These are phyloP conservation scores for Yponomeuta evonymella DNA, from an alignment of 2,888 invertebrate genomes.

Conservation along the genomic window DNA sequence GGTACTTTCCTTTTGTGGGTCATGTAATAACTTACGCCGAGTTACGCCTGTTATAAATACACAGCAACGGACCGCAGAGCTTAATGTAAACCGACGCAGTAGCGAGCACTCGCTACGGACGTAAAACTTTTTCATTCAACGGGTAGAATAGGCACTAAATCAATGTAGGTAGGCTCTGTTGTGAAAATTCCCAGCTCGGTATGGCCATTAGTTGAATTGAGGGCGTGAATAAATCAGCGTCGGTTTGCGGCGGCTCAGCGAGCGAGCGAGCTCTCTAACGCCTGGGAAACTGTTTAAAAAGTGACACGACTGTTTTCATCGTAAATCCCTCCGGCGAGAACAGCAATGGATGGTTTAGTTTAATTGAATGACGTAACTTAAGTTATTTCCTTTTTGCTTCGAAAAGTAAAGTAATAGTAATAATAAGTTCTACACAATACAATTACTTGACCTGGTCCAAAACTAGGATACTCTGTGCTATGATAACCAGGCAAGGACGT, in stretches of 20 bases:
- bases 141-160: constrained; percentile 10
- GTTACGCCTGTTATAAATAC: neutral
- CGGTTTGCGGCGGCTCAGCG: constrained; percentile 17
- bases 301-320: neutral
- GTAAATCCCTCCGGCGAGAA: neutral
- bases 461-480: too few species aligned
- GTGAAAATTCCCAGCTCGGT: constrained; percentile 25
- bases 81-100: neutral
- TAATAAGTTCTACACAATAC: too few species aligned
- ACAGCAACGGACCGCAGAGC: constrained; percentile 5
- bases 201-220: constrained; percentile 30
- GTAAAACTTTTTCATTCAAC: constrained; percentile 10
- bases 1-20: neutral
- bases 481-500: too few species aligned
- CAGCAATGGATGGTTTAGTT: neutral
- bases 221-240: constrained; percentile 34
- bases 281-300: constrained; percentile 3
- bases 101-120: neutral
- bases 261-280: constrained; percentile 5
- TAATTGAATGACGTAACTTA: neutral
- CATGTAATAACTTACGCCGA: neutral
- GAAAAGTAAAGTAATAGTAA: neutral
- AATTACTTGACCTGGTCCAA: too few species aligned
- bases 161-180: constrained; percentile 9
- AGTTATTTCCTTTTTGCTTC: neutral